Evolutionary conservation across 1,140 invertebrate species (phyloP).

Genomic region (Arctopsyche grandis): DNA sequence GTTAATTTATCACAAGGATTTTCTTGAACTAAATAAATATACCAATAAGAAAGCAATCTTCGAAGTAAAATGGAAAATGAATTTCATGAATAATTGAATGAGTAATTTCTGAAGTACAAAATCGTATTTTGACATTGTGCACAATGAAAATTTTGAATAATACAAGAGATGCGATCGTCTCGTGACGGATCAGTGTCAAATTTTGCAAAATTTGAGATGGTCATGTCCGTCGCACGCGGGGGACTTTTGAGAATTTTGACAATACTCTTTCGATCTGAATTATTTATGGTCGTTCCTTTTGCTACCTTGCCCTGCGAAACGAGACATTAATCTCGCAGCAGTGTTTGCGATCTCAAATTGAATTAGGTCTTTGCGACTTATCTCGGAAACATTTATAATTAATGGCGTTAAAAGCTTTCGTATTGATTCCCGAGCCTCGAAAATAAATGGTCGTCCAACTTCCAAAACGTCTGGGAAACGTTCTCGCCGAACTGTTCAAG

Average conservation of each 20-base stretch:
- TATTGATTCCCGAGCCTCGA: neutral
- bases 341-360: constrained; percentile 14
- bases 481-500: neutral
- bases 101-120: too few relatives aligned
- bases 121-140: too few relatives aligned
- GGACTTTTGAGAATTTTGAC: neutral
- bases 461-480: neutral
- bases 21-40: too few relatives aligned
- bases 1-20: too few relatives aligned
- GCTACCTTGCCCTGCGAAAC: neutral
- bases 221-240: neutral
- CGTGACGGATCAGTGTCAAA: too few relatives aligned
- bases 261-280: constrained; percentile 1
- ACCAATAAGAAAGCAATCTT: too few relatives aligned
- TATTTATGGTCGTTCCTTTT: neutral
- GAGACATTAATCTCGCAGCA: neutral
- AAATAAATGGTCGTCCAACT: constrained; percentile 17
- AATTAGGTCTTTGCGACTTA: constrained; percentile 22
- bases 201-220: too few relatives aligned
- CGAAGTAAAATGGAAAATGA: too few relatives aligned
- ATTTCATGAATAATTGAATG: too few relatives aligned
- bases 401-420: constrained; percentile 11
- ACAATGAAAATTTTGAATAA: too few relatives aligned
- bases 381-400: constrained; percentile 27
- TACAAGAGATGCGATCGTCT: too few relatives aligned